Conservation (phyloP, 2,888 invertebrate species). For the Stictocephala bisonia region DNA sequence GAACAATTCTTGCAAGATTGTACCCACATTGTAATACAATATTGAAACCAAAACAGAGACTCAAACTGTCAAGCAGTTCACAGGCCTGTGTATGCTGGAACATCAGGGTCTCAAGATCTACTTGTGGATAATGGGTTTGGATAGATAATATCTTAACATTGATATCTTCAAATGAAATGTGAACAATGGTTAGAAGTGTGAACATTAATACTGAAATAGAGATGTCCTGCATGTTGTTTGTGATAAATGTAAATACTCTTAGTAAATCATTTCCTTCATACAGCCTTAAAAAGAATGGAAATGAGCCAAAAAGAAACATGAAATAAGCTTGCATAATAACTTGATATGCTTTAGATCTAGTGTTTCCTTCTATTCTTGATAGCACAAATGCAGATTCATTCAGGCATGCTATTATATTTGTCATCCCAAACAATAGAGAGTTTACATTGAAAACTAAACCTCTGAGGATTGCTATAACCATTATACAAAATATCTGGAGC, state of each 20-base stretch:
- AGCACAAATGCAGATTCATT: background rate
- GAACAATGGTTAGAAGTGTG: background rate
- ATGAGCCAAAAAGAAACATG: background rate
- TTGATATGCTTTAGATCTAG: background rate
- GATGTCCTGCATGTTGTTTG: conserved; percentile 3
- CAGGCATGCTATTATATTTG: background rate
- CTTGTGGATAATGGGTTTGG: too few species aligned
- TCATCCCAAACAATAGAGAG: background rate
- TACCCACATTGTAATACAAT: background rate
- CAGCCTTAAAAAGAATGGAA: background rate
- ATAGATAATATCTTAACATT: too few species aligned
- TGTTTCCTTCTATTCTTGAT: background rate
- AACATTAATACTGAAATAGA: background rate
- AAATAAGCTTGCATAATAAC: background rate
- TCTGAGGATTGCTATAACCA: conserved; percentile 1
- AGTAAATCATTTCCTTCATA: background rate
- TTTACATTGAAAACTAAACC: background rate
- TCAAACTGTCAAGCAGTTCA: background rate
- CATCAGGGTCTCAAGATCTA: background rate
- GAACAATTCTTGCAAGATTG: background rate
- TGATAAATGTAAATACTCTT: background rate
- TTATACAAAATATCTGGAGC: background rate
- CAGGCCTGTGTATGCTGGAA: background rate
- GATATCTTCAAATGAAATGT: background rate
- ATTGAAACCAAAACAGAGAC: conserved; percentile 15